Conservation (phyloP, 1,140 invertebrate species). For the Diabrotica virgifera region DNA sequence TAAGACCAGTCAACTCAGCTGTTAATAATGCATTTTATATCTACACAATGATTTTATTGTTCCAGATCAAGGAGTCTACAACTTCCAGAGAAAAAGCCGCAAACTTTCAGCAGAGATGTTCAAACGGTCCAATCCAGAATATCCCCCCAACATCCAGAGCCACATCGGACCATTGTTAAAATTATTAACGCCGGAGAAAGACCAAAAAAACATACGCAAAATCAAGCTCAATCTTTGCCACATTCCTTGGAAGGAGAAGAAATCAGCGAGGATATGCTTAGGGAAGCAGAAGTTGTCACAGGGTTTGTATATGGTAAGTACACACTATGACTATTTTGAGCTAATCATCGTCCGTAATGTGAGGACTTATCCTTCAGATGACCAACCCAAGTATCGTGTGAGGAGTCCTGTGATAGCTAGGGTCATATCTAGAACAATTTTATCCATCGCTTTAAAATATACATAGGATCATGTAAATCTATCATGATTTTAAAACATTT, state of each 20-base stretch:
- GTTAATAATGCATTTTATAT: neutral
- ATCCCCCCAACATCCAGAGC: conserved; percentile 45
- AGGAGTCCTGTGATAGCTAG: no score
- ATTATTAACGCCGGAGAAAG: conserved; percentile 36
- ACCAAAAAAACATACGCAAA: conserved; percentile 11
- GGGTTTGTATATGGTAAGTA: conserved; percentile 53
- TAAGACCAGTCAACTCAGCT: neutral
- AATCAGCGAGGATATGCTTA: conserved; percentile 51
- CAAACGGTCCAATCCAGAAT: conserved; percentile 26
- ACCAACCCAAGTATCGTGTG: no score
- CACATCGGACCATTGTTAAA: conserved; percentile 49
- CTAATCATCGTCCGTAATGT: no score
- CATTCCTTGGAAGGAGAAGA: conserved; percentile 41
- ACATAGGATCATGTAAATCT: no score
- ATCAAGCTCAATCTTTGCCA: conserved; percentile 11
- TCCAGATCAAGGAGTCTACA: conserved; percentile 55
- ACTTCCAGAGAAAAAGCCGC: conserved; percentile 54
- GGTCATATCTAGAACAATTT: no score
- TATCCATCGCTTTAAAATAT: no score
- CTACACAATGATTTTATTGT: neutral
- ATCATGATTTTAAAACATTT: no score
- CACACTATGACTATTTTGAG: no score
- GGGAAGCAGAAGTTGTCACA: conserved; percentile 56
- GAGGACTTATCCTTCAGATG: no score
- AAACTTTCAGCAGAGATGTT: conserved; percentile 34